Evolutionary conservation across 2,113 vertebrate species (phyloP), one percentile per base, ranked within the genome.

Genomic region (Cebus imitator): DNA sequence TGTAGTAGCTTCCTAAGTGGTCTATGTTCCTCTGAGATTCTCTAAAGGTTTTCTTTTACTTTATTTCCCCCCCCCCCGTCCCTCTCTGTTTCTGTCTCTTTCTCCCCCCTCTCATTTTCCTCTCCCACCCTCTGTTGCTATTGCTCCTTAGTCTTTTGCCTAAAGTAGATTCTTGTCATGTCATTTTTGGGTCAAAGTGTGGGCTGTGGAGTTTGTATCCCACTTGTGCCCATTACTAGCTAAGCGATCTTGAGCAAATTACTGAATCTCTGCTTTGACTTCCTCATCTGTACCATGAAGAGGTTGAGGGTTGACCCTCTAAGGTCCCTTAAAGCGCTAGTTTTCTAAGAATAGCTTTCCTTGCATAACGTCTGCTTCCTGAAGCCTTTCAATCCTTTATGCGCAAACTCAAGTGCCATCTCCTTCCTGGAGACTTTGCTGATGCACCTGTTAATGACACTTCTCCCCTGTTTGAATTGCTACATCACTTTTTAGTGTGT

Each of bases 361-460:
- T 94, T 40, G 16, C n/a, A 13, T 43, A 61, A 52, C 43, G 13
- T n/a, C 70, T 78, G 43, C 48, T 50, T 94, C 32, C 25, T 27
- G 9, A 79, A 75, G 57, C 5, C 37, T 95, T 93, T 52, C 10
- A 21, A 1, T 95, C 83, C 66, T 64, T 58, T 30, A 40, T 16
- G 8, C 73, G 43, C 12, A 17, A 45, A 73, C 70, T 79, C 48
- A 80, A 93, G 92, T 80, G 48, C 27, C 40, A 30, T 79, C 68
- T 25, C 9, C 78, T 95, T 95, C 57, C 76, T 78, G 80, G 37
- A 37, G 61, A 85, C 52, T 68, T 96, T 86, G 90, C 61, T 75
- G 68, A 32, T 10, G 32, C 6, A 14, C 16, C 86, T 14, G 35
- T 80, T 64, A 50, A 90, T 25, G 72, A 89, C 72, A 30, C 3